Conservation (phyloP, 2,888 invertebrate genomes). For the Aphodius granarius region DNA sequence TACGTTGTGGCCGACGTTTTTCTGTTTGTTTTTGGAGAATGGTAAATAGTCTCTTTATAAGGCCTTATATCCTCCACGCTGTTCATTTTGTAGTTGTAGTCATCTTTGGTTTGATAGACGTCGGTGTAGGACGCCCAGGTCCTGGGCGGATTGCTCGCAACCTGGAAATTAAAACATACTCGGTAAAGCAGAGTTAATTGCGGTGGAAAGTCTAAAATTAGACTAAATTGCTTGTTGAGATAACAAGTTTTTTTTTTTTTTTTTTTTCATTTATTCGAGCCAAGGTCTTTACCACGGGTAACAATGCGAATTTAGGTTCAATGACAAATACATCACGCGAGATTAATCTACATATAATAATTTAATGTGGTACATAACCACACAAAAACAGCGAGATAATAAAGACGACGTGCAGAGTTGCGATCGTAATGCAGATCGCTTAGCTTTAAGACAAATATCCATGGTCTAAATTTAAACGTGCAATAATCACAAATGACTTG, state of each 20-base stretch:
- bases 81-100: slow-evolving; percentile 45
- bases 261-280: neutral
- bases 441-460: slow-evolving; percentile 12
- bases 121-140: slow-evolving; percentile 51
- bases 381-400: neutral
- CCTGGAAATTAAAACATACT: slow-evolving; percentile 46
- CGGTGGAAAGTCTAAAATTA: neutral
- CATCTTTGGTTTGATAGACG: slow-evolving; percentile 44
- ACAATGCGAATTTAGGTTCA: neutral
- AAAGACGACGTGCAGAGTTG: neutral
- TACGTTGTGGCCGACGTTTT: slow-evolving; percentile 54
- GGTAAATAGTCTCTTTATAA: slow-evolving; percentile 26
- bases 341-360: neutral
- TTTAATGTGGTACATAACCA: neutral
- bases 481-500: slow-evolving; percentile 26
- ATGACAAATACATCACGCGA: slow-evolving; percentile 1
- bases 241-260: neutral
- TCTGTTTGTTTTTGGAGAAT: slow-evolving; percentile 44
- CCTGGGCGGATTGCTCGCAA: slow-evolving; percentile 53
- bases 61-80: slow-evolving; percentile 45
- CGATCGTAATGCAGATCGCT: neutral
- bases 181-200: neutral
- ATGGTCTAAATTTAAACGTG: slow-evolving; percentile 24
- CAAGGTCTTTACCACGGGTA: neutral
- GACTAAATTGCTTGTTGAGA: neutral